Evolutionary conservation across 2,113 vertebrate genomes (phyloP).

Genomic region (Picathartes gymnocephalus): DNA sequence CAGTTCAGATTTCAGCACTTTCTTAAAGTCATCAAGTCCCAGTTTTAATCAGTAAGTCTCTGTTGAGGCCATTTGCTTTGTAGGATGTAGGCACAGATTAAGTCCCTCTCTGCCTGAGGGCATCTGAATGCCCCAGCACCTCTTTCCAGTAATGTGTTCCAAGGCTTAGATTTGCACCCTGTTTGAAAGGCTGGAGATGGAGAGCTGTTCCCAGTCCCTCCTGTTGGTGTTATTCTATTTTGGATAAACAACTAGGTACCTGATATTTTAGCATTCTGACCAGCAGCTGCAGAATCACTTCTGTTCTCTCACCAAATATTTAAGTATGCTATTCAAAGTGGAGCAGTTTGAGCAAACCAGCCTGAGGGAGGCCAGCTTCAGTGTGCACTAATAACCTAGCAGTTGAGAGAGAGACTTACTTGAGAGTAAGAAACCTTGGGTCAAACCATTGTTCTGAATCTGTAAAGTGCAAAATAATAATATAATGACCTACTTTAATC

Average conservation of each 20-base stretch:
- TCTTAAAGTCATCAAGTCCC: background rate
- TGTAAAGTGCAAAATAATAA: background rate
- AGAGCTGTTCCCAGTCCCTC: background rate
- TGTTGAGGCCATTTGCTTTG: background rate
- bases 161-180: background rate
- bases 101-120: background rate
- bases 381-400: background rate
- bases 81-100: background rate
- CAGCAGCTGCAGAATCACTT: background rate
- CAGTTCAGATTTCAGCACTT: background rate
- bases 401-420: background rate
- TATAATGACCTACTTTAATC: background rate
- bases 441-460: background rate
- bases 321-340: background rate
- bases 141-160: background rate
- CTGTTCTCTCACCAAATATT: background rate
- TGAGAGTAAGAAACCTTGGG: background rate
- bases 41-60: background rate
- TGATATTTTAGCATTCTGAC: background rate
- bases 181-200: background rate
- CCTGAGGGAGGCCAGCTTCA: slow-evolving; percentile 11
- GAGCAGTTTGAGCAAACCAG: background rate
- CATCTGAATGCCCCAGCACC: background rate
- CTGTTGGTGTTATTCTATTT: background rate
- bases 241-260: background rate